Evolutionary conservation across 1,140 invertebrate genomes (phyloP), one percentile per base, ranked within the genome.

Genomic region (Ips typographus): DNA sequence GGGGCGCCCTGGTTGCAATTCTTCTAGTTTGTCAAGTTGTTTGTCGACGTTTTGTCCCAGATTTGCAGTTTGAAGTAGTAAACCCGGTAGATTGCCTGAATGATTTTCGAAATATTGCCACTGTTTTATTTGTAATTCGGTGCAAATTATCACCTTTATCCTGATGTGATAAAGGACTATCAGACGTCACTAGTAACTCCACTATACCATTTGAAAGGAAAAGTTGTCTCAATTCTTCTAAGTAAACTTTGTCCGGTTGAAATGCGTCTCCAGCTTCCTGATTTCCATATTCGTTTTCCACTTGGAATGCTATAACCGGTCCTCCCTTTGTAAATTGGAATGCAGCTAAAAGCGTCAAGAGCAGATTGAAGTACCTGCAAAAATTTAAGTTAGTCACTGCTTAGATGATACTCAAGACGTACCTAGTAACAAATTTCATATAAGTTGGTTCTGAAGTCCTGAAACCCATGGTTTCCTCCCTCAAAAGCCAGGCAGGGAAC

Each of bases 251-350:
- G 40, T 58, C 56, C 36, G 56, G 56, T 41, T 58, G 56, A 58
- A 58, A 58, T 41, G 5, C 37, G 6, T 39, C 37, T 39, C 40
- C 56, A 41, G 56, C 37, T 58, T 58, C 56, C 41, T 78, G 75
- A 62, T 66, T 74, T 4, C 83, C 85, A 73, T 85, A 87, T 72
- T 88, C 87, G 75, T 88, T 88, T 77, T 88, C 86, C 62, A 88
- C 68, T 74, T 76, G 75, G 59, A 75, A 70, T 6, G 82, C 84
- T 57, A 89, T 86, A 57, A 89, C 85, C 0, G 86, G 83, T 2
- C 87, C 87, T 5, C 85, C 85, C 57, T 81, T 77, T 0, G 78
- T 80, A 73, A 84, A 84, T 78, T 87, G 84, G 37, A 86, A 74
- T 65, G 85, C 80, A 36, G 76, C 73, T 8, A 88, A 72, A 57